Base-by-base conservation (phyloP, 2,113 vertebrate species). In the Chlorodrepanis virens region DNA sequence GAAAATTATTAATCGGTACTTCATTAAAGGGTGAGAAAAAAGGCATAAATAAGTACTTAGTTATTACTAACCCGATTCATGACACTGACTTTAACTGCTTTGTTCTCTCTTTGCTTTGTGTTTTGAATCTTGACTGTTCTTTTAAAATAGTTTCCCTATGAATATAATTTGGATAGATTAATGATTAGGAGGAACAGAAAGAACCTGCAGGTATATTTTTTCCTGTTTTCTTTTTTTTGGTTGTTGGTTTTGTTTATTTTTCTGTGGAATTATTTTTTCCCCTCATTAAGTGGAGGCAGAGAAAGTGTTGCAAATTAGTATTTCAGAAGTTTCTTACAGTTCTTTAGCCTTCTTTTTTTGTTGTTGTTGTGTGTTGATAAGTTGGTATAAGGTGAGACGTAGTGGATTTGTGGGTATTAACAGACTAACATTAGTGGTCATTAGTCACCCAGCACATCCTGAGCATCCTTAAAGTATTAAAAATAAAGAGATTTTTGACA, bases 401-500 rank as follows among this genome's bases (percentile, higher is more conserved):
- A 25, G 23, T 61, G 71, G 71, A 89, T 96, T 90, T 92, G 76
- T 81, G 33, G 33, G 60, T 23, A 91, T 89, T 96, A 87, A 31
- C 64, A 71, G 86, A 17, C 72, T 93, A 90, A 81, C 11, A 12
- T 93, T 83, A 90, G 72, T 57, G 22, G 16, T 89, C 39, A 70
- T 83, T 83, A 94, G 76, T 75, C 56, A 82, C 50, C 24, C 44
- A 87, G 68, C 56, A 54, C 17, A 71, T 91, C 53, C 72, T 92
- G 22, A 93, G 47, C 47, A 75, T 87, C 49, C 27, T 91, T 94
- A 47, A 63, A 75, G 91, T 82, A 87, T 87, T 90, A 92, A 88
- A 85, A 86, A 64, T 90, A 96, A 89, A 67, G 47, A 91, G 47
- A 91, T 92, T 87, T 94, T 95, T 94, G 47, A 71, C 31, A 75